Base-by-base conservation (phyloP, 2,888 invertebrate species). In the Tachina grossa region DNA sequence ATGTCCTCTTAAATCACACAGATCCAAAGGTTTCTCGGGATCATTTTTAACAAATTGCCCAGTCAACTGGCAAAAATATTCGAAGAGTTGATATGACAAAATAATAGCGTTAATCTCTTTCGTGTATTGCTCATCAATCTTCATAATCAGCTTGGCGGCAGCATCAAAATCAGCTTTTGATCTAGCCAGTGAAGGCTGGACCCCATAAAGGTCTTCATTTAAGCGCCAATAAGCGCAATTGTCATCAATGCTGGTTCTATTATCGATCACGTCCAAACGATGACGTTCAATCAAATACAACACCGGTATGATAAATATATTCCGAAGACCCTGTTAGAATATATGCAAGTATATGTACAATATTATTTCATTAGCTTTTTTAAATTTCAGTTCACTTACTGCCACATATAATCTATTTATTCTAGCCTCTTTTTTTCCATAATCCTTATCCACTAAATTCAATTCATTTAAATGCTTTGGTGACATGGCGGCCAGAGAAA, bases 51-150 rank as follows among this genome's bases (percentile, higher is more conserved):
- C 95, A 88, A 96, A 96, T 91, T 97, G 95, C 0, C 96, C 96
- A 0, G 97, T 96, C 84, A 95, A 94, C 87, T 94, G 94, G 90
- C 96, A 96, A n/a, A 96, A 93, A 1, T 95, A 94, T 53, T 95
- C 94, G 89, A 95, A 95, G 89, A 96, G 94, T 91, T 96, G 96
- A 93, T 96, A 96, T 93, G 96, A 96, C 63, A 96, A 92, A 68
- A 98, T 95, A 89, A 95, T 95, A 76, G 96, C 96, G 22, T 97
- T 95, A 90, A 95, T 95, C 90, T 96, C 95, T 88, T 96, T 95
- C 90, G 95, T 94, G 90, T 95, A 96, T 77, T 95, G 95, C 47
- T 95, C 95, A 90, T 95, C 95, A 63, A 95, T 95, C 8, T 95
- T 94, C 22, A 96, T 94, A 76, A 96, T 95, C 83, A 95, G 95